A percentile compares a stretch with the other conserved stretches of the same genome.
Evolutionary conservation across 2,797 vertebrate species (phyloP).

Genomic region (Cuculus canorus): DNA sequence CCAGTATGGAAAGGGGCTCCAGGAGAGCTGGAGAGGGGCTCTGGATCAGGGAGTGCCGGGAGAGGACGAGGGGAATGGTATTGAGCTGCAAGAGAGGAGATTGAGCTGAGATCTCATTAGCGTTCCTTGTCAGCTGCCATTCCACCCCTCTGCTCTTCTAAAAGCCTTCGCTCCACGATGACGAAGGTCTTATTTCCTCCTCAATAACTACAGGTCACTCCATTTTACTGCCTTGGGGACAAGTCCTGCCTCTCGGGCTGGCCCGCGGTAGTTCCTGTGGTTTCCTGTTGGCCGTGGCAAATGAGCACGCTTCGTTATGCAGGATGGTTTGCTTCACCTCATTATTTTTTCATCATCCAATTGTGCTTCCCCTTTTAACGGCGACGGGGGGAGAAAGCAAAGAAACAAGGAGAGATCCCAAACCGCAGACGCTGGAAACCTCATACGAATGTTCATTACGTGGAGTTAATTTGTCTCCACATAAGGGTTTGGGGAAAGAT

Average conservation of each 20-base stretch:
- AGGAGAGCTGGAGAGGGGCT: too few species aligned
- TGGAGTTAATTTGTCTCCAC: neutral
- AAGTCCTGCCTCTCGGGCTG: neutral
- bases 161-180: too few species aligned
- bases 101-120: too few species aligned
- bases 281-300: neutral
- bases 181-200: too few species aligned
- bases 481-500: neutral
- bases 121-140: too few species aligned
- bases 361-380: neutral
- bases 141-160: too few species aligned
- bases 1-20: too few species aligned
- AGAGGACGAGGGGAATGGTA: too few species aligned
- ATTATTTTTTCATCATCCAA: neutral
- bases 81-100: too few species aligned
- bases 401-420: neutral
- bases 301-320: neutral
- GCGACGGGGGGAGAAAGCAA: accelerated
- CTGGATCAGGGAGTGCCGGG: too few species aligned
- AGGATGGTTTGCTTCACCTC: neutral
- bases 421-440: neutral
- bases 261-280: neutral
- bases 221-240: neutral
- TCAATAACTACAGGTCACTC: neutral
- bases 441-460: accelerated